Conservation (phyloP, 2,888 invertebrate species). For the Slavum lentiscoides region DNA sequence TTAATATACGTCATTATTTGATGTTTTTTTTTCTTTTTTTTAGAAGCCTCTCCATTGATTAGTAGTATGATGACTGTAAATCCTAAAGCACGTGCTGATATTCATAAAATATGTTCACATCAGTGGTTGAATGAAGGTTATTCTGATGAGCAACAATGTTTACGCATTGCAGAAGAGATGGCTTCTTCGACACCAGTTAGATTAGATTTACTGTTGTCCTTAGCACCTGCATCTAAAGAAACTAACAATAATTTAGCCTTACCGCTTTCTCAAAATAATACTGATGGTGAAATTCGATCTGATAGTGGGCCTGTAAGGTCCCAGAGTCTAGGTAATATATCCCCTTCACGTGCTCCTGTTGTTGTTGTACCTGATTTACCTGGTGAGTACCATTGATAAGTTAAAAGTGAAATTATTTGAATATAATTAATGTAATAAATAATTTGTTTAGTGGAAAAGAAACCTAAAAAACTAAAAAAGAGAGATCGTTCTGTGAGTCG, state of each 20-base stretch:
- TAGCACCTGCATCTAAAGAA: constrained; percentile 67
- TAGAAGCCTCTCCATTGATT: constrained; percentile 91
- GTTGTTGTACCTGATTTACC: constrained; percentile 36
- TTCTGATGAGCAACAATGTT: constrained; percentile 70
- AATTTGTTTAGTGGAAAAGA: constrained; percentile 42
- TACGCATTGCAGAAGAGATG: constrained; percentile 82
- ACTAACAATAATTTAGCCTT: constrained; percentile 37
- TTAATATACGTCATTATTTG: background rate
- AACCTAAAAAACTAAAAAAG: constrained; percentile 45
- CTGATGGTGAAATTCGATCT: constrained; percentile 27
- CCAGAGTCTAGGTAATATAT: constrained; percentile 57
- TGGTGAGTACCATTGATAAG: constrained; percentile 16
- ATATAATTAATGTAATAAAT: background rate
- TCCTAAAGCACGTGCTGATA: constrained; percentile 84
- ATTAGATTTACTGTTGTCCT: constrained; percentile 80
- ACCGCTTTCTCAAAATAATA: constrained; percentile 23
- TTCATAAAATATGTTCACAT: constrained; percentile 92
- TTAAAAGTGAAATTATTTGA: background rate
- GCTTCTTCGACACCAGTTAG: constrained; percentile 90
- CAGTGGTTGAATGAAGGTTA: constrained; percentile 95
- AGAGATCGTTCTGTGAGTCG: constrained; percentile 48
- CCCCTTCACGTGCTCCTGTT: constrained; percentile 49
- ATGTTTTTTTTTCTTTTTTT: constrained; percentile 58
- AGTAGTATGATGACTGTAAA: constrained; percentile 92
- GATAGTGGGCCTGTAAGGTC: constrained; percentile 56